Conservation (phyloP, 2,113 vertebrate species). For the Pseudorhombus dupliciocellatus region DNA sequence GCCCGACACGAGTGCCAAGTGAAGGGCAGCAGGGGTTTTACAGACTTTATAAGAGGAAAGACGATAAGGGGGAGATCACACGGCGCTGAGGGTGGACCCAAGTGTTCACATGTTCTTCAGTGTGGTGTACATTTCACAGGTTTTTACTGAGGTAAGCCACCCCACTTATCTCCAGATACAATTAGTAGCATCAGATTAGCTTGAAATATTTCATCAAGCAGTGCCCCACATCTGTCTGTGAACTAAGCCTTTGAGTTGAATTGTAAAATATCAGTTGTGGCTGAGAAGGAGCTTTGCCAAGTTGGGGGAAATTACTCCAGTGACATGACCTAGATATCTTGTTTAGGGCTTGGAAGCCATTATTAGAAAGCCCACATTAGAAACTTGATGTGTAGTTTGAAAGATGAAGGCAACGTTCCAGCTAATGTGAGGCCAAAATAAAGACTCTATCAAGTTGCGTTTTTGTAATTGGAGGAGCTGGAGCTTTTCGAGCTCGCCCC, state of each 20-base stretch:
- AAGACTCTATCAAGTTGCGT: not conserved
- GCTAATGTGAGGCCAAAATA: not conserved
- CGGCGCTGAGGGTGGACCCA: slow-evolving; percentile 22
- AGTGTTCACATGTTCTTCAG: slow-evolving; percentile 36
- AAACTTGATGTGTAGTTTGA: not conserved
- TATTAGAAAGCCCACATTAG: not conserved
- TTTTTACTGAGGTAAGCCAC: slow-evolving; percentile 28
- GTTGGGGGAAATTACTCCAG: slow-evolving; percentile 7
- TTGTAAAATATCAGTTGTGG: not conserved
- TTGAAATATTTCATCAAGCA: not conserved
- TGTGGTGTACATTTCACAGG: slow-evolving; percentile 38
- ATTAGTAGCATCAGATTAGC: slow-evolving; percentile 23
- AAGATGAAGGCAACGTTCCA: not conserved
- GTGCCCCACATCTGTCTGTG: not conserved
- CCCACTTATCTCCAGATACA: slow-evolving; percentile 35
- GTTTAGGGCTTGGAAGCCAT: not conserved
- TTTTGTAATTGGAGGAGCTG: not conserved
- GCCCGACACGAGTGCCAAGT: slow-evolving; percentile 33
- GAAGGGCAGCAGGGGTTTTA: slow-evolving; percentile 38
- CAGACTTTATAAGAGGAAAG: slow-evolving; percentile 46
- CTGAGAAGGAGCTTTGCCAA: not conserved
- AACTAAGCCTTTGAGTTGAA: not conserved
- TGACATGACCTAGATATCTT: not conserved
- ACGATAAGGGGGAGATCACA: slow-evolving; percentile 41
- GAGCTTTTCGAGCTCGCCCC: not conserved